Evolutionary conservation across 2,888 invertebrate species (phyloP).

Genomic region (Matsumyia berberina): DNA sequence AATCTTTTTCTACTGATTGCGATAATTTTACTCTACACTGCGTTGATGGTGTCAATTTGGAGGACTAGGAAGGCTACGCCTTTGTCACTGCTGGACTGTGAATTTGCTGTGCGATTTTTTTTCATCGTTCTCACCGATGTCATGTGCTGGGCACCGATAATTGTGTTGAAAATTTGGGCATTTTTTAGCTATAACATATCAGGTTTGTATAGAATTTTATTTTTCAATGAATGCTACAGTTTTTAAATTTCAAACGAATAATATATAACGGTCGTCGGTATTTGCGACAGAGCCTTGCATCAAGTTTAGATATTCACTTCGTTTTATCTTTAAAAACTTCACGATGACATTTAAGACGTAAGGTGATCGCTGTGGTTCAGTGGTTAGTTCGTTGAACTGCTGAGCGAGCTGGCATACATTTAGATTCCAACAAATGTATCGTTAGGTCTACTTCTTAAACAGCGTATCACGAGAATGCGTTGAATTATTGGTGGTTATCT

Average conservation of each 20-base stretch:
- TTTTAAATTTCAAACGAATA: background rate
- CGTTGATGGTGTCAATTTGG: conserved; percentile 88
- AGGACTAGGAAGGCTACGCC: conserved; percentile 87
- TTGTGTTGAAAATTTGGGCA: conserved; percentile 87
- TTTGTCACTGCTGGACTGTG: conserved; percentile 86
- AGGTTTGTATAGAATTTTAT: conserved; percentile 84
- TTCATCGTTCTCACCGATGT: conserved; percentile 89
- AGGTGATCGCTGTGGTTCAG: too few species aligned
- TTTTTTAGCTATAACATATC: conserved; percentile 86
- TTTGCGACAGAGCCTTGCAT: too few species aligned
- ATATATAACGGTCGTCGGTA: too few species aligned
- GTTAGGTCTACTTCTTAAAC: too few species aligned
- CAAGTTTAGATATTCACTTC: too few species aligned
- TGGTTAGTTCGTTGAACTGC: too few species aligned
- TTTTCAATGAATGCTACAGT: background rate
- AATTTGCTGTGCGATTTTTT: conserved; percentile 88
- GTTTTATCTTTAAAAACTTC: too few species aligned
- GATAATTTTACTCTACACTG: conserved; percentile 86
- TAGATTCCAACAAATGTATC: too few species aligned
- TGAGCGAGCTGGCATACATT: too few species aligned
- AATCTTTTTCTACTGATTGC: conserved; percentile 86
- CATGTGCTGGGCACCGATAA: conserved; percentile 90
- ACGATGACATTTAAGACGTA: too few species aligned
- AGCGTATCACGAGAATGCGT: too few species aligned
- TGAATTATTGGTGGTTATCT: too few species aligned